phyloP scores from a whole-genome alignment of 1,140 invertebrate genomes.

The Psix sp. region DNA sequence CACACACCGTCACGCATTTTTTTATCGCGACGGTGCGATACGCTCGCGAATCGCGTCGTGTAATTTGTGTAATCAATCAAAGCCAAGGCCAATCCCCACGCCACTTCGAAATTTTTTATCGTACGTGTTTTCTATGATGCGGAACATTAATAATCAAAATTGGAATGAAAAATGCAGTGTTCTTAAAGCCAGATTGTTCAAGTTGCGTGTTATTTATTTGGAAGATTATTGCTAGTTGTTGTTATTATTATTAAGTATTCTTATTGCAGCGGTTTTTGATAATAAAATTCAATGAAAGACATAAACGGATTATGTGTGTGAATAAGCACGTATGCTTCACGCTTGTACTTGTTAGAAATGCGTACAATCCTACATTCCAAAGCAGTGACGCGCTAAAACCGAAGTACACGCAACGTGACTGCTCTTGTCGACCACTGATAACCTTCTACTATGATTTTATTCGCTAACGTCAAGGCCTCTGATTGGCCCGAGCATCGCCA shows the following conservation, averaged over 20 bases:
- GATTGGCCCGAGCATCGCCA: conserved; percentile 11
- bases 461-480: conserved; percentile 33
- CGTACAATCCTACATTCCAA: conserved; percentile 53
- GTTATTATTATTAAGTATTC: too few relatives aligned
- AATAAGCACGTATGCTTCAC: conserved; percentile 23
- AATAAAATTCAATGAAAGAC: too few relatives aligned
- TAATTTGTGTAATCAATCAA: conserved; percentile 38
- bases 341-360: conserved; percentile 44
- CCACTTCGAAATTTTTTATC: neutral
- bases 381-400: conserved; percentile 41
- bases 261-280: too few relatives aligned
- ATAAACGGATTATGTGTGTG: too few relatives aligned
- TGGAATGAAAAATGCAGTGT: too few relatives aligned
- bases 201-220: too few relatives aligned
- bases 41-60: conserved; percentile 22
- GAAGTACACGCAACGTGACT: conserved; percentile 43
- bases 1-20: conserved; percentile 1
- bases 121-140: neutral
- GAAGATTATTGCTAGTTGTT: too few relatives aligned
- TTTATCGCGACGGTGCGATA: conserved; percentile 7
- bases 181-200: too few relatives aligned
- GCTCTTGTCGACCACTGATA: conserved; percentile 42
- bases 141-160: too few relatives aligned
- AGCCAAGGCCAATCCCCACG: conserved; percentile 18
- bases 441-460: conserved; percentile 57